Conservation (phyloP, 2,113 vertebrate genomes). For the Naja naja region DNA sequence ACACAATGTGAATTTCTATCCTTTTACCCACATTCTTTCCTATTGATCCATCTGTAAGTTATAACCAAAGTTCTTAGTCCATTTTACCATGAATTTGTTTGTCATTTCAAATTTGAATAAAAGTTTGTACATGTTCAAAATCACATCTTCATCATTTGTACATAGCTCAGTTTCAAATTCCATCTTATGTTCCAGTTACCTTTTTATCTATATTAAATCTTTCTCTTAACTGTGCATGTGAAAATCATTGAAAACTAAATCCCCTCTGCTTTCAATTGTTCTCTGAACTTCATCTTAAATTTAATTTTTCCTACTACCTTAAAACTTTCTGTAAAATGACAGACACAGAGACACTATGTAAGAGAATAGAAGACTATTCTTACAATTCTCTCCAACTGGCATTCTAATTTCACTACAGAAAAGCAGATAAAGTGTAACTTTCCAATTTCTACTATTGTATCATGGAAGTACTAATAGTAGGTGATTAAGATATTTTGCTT, state of each 20-base stretch:
- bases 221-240: not conserved
- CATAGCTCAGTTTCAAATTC: not conserved
- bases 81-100: not conserved
- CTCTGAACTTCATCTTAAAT: not conserved
- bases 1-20: not conserved
- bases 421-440: not conserved
- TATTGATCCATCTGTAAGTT: not conserved
- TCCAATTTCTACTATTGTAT: not conserved
- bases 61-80: not conserved
- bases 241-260: not conserved
- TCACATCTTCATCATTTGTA: not conserved
- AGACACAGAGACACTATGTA: not conserved
- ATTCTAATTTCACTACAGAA: not conserved
- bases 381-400: not conserved
- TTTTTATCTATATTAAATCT: not conserved
- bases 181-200: not conserved
- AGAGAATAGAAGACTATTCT: not conserved
- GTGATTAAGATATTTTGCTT: not conserved
- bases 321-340: not conserved
- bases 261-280: not conserved
- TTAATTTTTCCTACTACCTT: not conserved
- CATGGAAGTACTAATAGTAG: not conserved
- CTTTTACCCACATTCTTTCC: not conserved
- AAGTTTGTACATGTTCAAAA: not conserved
- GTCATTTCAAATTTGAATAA: not conserved